Conservation (phyloP, 2,797 vertebrate species). For the Schizothorax lantsangensis region DNA sequence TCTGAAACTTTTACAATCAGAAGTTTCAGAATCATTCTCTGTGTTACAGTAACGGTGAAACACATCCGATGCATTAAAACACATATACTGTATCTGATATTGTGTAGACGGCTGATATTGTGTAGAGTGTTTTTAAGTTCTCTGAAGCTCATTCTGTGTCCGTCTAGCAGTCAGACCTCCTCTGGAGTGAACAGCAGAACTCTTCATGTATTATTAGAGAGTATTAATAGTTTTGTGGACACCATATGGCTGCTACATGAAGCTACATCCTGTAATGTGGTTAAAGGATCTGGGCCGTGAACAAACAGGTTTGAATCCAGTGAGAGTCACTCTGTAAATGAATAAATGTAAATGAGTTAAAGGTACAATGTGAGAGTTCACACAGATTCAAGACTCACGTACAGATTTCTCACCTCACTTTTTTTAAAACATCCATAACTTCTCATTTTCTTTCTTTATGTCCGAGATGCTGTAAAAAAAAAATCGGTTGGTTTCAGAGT, state of each 20-base stretch:
- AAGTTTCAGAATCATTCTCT: neutral
- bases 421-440: neutral
- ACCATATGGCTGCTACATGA: neutral
- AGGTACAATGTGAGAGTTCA: neutral
- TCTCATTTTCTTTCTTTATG: neutral
- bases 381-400: neutral
- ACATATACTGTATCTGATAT: neutral
- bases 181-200: neutral
- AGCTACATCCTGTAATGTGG: neutral
- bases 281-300: neutral
- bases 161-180: neutral
- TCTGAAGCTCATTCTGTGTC: neutral
- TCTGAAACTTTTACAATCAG: neutral
- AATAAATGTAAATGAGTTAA: neutral
- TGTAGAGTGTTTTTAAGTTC: neutral
- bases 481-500: neutral
- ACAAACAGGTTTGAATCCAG: neutral
- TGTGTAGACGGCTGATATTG: neutral
- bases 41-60: neutral
- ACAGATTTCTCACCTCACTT: neutral
- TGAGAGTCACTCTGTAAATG: neutral
- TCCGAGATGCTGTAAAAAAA: neutral
- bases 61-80: neutral
- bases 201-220: neutral
- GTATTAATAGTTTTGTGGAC: neutral